Evolutionary conservation across 2,113 vertebrate species (phyloP), one percentile per base, ranked within the genome.

Genomic region (Colius striatus): DNA sequence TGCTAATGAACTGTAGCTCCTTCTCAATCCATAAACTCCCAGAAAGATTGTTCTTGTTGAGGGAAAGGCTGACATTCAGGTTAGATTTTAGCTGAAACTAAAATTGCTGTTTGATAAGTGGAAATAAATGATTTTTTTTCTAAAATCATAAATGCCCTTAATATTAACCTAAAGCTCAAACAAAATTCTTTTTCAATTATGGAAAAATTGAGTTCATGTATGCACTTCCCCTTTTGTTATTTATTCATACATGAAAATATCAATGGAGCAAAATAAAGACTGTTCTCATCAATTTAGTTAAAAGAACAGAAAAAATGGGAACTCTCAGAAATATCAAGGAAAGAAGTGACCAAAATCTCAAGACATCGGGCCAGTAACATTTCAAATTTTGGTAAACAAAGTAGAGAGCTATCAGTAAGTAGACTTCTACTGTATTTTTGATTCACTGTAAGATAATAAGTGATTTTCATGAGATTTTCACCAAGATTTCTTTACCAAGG

Each of bases 1-100:
- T 19, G 7, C 23, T 93, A 96, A 98, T 94, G 53, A 80, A 73
- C 34, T 79, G 38, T 16, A 79, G 29, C 16, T 93, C 50, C 53
- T 87, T 73, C 88, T 84, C 43, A 57, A 76, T 29, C 32, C 43
- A 38, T 22, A 45, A 72, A 5, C 32, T 77, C 10, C 16, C 22
- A 63, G 32, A 48, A 54, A 73, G 74, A 19, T 74, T 71, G n/a
- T 66, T 71, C 20, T 57, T 75, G 22, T 30, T 86, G 43, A 78
- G n/a, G 12, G 34, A 48, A 83, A 91, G 76, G 10, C 32, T 92
- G 27, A 30, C 47, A 54, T 71, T 92, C 48, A 54, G 50, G 79
- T 78, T 79, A 78, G 45, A 25, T 41, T 88, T 87, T 84, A 38
- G 9, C 43, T 65, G 32, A 72, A 80, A 19, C 36, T n/a, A 60